phyloP scores from a whole-genome alignment of 1,140 invertebrate species.

The Ladona fulva region DNA sequence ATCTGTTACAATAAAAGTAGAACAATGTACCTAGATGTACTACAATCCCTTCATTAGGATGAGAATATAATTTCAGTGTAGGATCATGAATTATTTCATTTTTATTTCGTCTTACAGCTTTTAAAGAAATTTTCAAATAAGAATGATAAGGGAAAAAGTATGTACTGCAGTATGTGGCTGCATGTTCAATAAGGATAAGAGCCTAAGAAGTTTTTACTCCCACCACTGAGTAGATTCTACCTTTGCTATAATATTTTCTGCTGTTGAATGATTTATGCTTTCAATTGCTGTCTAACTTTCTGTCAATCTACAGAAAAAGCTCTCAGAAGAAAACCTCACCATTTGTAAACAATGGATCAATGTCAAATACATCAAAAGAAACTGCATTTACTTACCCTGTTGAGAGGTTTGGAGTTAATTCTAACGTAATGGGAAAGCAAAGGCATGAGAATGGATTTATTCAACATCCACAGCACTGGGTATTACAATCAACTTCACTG shows the following conservation, averaged over 20 bases:
- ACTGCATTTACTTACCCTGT: background rate
- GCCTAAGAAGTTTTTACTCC: background rate
- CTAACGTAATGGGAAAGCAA: background rate
- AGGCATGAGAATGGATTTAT: background rate
- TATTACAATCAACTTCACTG: background rate
- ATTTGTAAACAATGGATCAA: background rate
- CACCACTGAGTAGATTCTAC: background rate
- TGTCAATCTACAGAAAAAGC: background rate
- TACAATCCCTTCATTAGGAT: too few species aligned
- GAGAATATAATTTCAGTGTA: too few species aligned
- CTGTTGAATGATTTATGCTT: background rate
- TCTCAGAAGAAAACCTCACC: background rate
- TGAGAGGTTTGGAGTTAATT: background rate
- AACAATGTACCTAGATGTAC: too few species aligned
- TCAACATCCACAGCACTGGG: background rate
- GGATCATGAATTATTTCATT: too few species aligned
- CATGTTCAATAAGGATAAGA: background rate
- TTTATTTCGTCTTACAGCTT: too few species aligned
- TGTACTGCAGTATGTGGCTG: background rate
- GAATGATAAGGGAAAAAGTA: too few species aligned
- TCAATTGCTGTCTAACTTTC: background rate
- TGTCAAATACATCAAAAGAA: background rate
- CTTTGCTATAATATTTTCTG: background rate
- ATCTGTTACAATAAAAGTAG: background rate
- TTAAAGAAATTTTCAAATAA: too few species aligned